phyloP scores from a whole-genome alignment of 2,113 vertebrate genomes.

The Nyctereutes procyonoides region DNA sequence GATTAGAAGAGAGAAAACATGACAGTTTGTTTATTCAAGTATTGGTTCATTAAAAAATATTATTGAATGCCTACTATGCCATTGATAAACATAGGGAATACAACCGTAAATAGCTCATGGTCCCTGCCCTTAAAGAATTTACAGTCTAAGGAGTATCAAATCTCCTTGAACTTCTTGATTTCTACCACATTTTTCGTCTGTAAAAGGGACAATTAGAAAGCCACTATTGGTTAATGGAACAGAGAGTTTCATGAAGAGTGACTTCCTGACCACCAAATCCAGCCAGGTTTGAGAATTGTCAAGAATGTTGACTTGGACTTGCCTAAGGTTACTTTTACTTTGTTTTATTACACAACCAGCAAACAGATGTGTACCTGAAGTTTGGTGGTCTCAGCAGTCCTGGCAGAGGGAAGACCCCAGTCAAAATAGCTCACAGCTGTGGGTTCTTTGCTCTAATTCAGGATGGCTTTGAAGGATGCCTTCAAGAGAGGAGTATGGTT shows the following conservation, averaged over 20 bases:
- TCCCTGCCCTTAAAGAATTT: not conserved
- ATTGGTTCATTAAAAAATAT: not conserved
- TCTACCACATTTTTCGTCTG: conserved; percentile 3
- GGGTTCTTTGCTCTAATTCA: not conserved
- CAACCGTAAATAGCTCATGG: not conserved
- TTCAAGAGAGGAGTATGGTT: not conserved
- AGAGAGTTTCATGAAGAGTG: not conserved
- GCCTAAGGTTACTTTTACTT: conserved; percentile 5
- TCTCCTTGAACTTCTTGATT: not conserved
- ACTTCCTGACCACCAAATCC: not conserved
- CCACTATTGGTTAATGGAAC: not conserved
- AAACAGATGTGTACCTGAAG: not conserved
- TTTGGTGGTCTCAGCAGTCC: not conserved
- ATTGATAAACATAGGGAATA: not conserved
- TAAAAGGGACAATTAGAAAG: not conserved
- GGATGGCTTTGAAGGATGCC: not conserved
- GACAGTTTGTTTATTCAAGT: not conserved
- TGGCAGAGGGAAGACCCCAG: not conserved
- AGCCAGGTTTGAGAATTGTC: not conserved
- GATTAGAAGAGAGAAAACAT: not conserved
- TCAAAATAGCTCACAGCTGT: not conserved
- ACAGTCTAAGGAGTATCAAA: not conserved
- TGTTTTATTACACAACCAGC: not conserved
- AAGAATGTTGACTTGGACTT: conserved; percentile 9
- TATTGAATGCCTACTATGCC: not conserved